These are phyloP conservation scores for Vanessa cardui DNA, from an alignment of 2,888 invertebrate genomes.

Conservation along the genomic window DNA sequence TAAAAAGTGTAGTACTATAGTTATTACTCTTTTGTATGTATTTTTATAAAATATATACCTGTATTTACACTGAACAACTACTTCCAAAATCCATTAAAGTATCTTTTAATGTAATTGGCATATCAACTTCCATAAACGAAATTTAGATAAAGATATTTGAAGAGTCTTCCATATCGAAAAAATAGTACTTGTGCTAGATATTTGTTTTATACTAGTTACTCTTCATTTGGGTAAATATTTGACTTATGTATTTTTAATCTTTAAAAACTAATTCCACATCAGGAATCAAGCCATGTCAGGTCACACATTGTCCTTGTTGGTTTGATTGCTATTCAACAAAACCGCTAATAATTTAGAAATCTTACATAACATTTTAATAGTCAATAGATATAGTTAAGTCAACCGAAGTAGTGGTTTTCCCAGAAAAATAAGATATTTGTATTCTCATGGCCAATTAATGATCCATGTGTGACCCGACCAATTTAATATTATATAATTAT, in stretches of 20 bases:
- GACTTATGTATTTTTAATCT: constrained; percentile 47
- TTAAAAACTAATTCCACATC: constrained; percentile 8
- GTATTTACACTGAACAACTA: constrained; percentile 76
- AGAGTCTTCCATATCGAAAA: constrained; percentile 82
- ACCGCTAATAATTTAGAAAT: too few species aligned
- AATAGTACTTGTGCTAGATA: constrained; percentile 74
- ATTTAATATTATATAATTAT: background rate
- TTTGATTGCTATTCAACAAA: too few species aligned
- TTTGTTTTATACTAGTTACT: constrained; percentile 59
- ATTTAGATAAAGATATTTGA: constrained; percentile 68
- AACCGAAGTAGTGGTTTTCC: too few species aligned
- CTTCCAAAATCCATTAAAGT: constrained; percentile 67
- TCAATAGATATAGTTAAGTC: too few species aligned
- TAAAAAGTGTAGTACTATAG: constrained; percentile 66
- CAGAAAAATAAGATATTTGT: too few species aligned
- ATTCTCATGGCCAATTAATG: too few species aligned
- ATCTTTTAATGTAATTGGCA: constrained; percentile 77
- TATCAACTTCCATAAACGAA: constrained; percentile 81
- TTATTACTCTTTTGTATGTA: constrained; percentile 76
- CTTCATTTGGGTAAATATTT: constrained; percentile 62
- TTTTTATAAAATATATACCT: constrained; percentile 81
- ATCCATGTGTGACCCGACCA: background rate
- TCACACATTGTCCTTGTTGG: background rate
- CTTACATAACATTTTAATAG: too few species aligned
- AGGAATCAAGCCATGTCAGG: background rate